Evolutionary conservation across 2,888 invertebrate genomes (phyloP), one percentile per base, ranked within the genome.

Genomic region (Neoascia interrupta): DNA sequence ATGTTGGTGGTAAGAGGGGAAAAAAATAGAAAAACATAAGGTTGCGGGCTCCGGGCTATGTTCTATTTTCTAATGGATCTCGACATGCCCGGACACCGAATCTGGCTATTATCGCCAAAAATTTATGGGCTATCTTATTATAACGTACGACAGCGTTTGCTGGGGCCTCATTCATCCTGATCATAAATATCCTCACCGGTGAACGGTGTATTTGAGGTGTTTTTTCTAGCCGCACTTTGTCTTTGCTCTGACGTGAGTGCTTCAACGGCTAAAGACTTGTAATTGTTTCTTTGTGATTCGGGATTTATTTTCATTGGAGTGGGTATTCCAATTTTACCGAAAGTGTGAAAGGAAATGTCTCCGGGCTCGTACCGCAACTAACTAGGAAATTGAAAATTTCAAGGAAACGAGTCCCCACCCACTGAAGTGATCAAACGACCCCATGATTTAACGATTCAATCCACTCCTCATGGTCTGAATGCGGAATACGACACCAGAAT

Each of bases 71-170:
- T 56, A 75, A 75, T 61, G 68, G 74, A 8, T 60, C 69, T 36
- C 53, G 41, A 61, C 47, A 61, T 61, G 18, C 43, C 41, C 47
- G 26, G 37, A 41, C 54, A 45, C 60, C 39, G 47, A 74, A 69
- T 69, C 54, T 63, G 56, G 70, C 75, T 75, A 61, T 75, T 75
- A 75, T 70, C 70, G 56, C 63, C n/a, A 28, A 5, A 31, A 63
- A 75, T 75, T 75, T 75, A 75, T 70, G 69, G 63, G 49, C 63
- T 58, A 70, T 70, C 70, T 75, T 56, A 75, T 63, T 70, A 75
- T 56, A 63, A 56, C 75, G 70, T 69, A 75, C 70, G 69, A 63
- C 54, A 51, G 41, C 37, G 43, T 63, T 69, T 51, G 43, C 56
- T n/a, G n/a, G n/a, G n/a, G 41, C 61, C 45, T 68, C 47, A 68